A percentile compares a stretch with the other conserved stretches of the same genome.
Evolutionary conservation across 1,140 invertebrate genomes (phyloP).

Genomic region (Microvelia longipes): DNA sequence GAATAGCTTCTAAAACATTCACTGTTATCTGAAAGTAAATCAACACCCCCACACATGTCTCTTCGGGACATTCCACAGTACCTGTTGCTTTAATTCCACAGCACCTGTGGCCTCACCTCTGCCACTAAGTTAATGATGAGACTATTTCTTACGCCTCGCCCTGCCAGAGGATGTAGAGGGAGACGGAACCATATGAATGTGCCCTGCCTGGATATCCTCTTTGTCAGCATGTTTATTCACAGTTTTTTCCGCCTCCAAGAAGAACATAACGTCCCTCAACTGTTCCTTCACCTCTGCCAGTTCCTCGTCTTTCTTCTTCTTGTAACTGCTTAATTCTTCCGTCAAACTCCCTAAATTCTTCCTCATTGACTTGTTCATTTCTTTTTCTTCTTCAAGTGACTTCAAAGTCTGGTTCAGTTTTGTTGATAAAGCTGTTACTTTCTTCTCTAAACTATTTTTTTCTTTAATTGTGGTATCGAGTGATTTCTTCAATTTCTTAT

Average conservation of each 20-base stretch:
- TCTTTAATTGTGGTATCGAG: constrained; percentile 13
- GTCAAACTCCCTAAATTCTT: constrained; percentile 58
- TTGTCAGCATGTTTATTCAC: constrained; percentile 31
- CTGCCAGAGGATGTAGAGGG: background rate
- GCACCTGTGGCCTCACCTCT: too few relatives aligned
- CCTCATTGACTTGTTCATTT: constrained; percentile 55
- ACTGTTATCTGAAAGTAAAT: too few relatives aligned
- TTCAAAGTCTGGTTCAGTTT: constrained; percentile 41
- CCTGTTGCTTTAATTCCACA: too few relatives aligned
- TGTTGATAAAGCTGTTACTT: constrained; percentile 28
- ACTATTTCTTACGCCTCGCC: background rate
- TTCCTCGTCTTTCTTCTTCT: constrained; percentile 47
- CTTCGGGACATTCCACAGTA: too few relatives aligned
- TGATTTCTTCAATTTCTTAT: constrained; percentile 28
- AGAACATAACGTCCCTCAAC: constrained; percentile 90
- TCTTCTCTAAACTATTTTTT: constrained; percentile 18
- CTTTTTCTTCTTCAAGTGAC: constrained; percentile 61
- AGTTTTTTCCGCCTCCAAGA: constrained; percentile 66
- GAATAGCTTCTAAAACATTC: too few relatives aligned
- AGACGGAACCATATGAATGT: constrained; percentile 40
- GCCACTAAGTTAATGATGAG: too few relatives aligned
- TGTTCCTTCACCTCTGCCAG: constrained; percentile 75
- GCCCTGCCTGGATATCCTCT: constrained; percentile 53
- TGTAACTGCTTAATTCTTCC: constrained; percentile 39
- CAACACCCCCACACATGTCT: too few relatives aligned